Evolutionary conservation across 1,140 invertebrate species (phyloP), one percentile per base, ranked within the genome.

Genomic region (Dendroctonus valens): DNA sequence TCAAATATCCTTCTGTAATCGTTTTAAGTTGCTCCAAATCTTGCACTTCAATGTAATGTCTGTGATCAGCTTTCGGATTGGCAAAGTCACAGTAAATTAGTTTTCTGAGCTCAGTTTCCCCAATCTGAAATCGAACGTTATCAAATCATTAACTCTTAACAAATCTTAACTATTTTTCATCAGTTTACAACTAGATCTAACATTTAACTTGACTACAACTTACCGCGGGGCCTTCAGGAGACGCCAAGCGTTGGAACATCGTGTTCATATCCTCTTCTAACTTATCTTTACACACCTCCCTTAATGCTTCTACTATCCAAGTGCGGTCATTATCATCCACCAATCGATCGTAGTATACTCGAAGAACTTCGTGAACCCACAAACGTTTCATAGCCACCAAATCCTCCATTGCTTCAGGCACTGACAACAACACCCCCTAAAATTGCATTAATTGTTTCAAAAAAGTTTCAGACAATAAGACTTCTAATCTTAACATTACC

Each of bases 81-180:
- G 87, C 86, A 79, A 98, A 99, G 78, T 98, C 94, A 80, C 96
- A 99, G 77, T 92, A 99, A 40, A 98, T 87, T 46, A 98, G 82
- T 70, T 90, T 91, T 59, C 95, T 84, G 11, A 97, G 80, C 78
- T 97, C 91, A 49, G 83, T 80, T 74, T 94, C 91, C 5, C 86
- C 88, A 46, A 93, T 83, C 86, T 88, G 68, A 51, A 65, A 8
- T 58, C 38, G 3, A 40, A 38, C 26, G 14, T 48, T 48, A n/a
- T 48, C 14, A 48, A 26, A 26, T 3, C 3, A 26, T 26, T 2
- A 2, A 26, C 26, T 1, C n/a, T n/a, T n/a, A n/a, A n/a, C n/a
- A n/a, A n/a, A 3, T 26, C 26, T 26, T 26, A 26, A 26, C 26
- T 2, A 26, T 26, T 2, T 26, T 26, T 26, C 26, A 26, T 1